phyloP scores from a whole-genome alignment of 53 echinoderm and acorn worm genomes.

The Actinopyga echinites region DNA sequence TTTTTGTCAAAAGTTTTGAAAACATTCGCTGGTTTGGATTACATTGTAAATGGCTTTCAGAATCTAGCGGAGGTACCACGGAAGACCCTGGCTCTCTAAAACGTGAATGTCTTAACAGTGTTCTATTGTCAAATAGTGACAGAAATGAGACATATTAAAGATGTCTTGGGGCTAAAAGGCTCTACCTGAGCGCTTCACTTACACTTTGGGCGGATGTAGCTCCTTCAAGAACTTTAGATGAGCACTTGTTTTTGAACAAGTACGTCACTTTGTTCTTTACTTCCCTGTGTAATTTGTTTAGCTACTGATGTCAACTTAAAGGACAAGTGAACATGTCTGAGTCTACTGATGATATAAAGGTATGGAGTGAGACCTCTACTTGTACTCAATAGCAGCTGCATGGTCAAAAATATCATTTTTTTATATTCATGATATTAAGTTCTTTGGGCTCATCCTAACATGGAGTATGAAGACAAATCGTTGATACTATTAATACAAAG shows the following conservation, averaged over 20 bases:
- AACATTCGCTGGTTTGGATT: no score
- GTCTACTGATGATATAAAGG: background rate
- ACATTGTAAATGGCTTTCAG: background rate
- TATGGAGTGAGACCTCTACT: no score
- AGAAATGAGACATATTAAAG: constrained; percentile 29
- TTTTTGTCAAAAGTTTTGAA: no score
- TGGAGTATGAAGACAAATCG: no score
- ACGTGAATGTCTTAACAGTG: background rate
- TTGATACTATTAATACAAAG: no score
- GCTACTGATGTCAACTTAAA: background rate
- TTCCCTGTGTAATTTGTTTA: background rate
- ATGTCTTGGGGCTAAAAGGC: background rate
- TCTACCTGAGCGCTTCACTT: background rate
- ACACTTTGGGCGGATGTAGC: background rate
- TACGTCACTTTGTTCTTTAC: background rate
- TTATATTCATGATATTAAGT: no score
- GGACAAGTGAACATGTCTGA: background rate
- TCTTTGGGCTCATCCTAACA: no score
- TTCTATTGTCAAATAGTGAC: background rate
- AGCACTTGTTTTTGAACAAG: background rate
- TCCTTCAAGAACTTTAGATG: constrained; percentile 2
- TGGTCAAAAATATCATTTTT: no score
- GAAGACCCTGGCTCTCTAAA: background rate
- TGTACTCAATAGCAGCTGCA: no score
- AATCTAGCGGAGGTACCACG: background rate